Percentiles rank a stretch among this genome's conserved stretches.
Evolutionary conservation across 2,113 vertebrate genomes (phyloP).

Genomic region (Prunella himalayana): DNA sequence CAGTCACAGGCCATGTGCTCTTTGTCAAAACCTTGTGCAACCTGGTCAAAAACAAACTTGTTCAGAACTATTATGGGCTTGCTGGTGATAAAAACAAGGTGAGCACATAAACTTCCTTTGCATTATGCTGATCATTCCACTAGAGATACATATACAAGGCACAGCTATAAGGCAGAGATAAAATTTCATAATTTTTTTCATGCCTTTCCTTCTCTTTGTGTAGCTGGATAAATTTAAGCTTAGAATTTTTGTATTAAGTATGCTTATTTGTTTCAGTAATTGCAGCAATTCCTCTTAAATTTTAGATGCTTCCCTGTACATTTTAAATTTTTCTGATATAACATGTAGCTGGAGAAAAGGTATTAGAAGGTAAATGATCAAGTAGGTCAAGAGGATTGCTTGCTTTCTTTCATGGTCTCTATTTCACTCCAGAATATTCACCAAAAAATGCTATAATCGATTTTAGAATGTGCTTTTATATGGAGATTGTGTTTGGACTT

Average conservation of each 20-base stretch:
- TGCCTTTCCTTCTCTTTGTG: not conserved
- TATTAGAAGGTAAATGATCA: not conserved
- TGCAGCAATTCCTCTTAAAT: not conserved
- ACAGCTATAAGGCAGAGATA: not conserved
- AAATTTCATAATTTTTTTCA: not conserved
- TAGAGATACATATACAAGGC: not conserved
- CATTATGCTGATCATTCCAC: not conserved
- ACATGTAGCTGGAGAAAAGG: not conserved
- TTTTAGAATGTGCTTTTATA: not conserved
- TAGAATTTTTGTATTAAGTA: not conserved
- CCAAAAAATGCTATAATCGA: not conserved
- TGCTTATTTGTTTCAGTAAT: not conserved
- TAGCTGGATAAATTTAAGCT: not conserved
- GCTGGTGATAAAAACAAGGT: not conserved
- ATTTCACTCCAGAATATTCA: not conserved
- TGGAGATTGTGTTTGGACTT: slow-evolving; percentile 1
- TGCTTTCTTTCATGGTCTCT: not conserved
- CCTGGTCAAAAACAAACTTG: not conserved
- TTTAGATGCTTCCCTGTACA: not conserved
- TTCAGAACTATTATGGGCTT: not conserved
- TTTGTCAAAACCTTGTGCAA: not conserved
- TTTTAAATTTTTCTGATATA: not conserved
- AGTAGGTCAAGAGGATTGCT: not conserved
- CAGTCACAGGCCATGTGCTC: not conserved
- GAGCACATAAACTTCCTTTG: not conserved